These are phyloP conservation scores for Altica lythri DNA, from an alignment of 2,888 invertebrate genomes.

Conservation along the genomic window DNA sequence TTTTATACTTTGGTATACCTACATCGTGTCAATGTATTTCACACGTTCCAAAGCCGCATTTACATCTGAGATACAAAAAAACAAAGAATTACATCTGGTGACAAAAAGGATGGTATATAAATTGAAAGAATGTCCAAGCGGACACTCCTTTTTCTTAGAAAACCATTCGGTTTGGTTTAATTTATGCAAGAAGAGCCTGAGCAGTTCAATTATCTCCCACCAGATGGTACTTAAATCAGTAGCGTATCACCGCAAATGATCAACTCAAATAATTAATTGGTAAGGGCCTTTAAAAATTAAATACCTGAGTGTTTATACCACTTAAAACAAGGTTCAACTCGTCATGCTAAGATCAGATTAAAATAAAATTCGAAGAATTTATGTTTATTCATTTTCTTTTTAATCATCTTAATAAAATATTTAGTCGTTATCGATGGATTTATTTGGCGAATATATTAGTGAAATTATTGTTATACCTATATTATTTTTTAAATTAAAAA, in stretches of 20 bases:
- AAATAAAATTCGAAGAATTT: no score
- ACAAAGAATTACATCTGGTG: slow-evolving; percentile 22
- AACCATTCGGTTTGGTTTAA: slow-evolving; percentile 25
- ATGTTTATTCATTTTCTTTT: no score
- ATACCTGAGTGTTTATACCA: background rate
- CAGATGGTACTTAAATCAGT: slow-evolving; percentile 21
- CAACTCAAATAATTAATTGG: slow-evolving; percentile 16
- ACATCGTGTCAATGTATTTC: no score
- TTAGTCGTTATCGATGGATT: no score
- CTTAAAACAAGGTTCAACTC: no score
- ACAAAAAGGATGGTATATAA: slow-evolving; percentile 26
- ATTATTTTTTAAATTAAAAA: no score
- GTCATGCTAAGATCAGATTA: no score
- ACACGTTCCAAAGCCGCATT: no score
- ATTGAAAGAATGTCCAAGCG: slow-evolving; percentile 29
- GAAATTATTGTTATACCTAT: no score
- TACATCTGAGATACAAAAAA: background rate
- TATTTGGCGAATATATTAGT: no score
- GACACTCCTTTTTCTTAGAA: slow-evolving; percentile 34
- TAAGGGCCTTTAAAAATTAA: background rate
- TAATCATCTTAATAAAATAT: no score
- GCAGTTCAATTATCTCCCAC: slow-evolving; percentile 28
- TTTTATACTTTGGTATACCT: no score
- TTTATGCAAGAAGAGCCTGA: slow-evolving; percentile 32
- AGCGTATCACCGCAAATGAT: slow-evolving; percentile 19